Percentiles rank a stretch among this genome's conserved stretches.
These are phyloP conservation scores for Thymelicus acteon DNA, from an alignment of 2,888 invertebrate genomes.

Conservation along the genomic window DNA sequence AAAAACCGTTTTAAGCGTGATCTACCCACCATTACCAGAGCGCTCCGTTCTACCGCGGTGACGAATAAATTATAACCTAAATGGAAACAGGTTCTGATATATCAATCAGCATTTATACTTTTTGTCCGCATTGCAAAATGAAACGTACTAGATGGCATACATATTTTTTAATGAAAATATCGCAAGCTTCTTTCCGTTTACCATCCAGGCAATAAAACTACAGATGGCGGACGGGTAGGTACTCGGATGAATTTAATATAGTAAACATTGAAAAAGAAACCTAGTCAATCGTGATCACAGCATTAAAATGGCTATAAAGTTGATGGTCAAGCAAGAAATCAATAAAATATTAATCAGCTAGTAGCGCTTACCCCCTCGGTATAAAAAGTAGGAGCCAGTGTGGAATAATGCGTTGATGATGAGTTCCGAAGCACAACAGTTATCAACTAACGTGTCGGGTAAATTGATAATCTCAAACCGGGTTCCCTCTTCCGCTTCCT, in stretches of 20 bases:
- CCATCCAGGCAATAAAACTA: background rate
- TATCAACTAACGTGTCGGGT: background rate
- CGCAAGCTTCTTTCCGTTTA: background rate
- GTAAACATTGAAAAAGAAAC: background rate
- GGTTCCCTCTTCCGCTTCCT: background rate
- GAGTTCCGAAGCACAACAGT: background rate
- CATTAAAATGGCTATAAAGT: background rate
- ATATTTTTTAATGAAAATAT: conserved; percentile 18
- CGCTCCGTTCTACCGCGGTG: conserved; percentile 4
- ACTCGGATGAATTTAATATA: background rate
- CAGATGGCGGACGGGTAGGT: background rate
- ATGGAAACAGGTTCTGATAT: conserved; percentile 23
- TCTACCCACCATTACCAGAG: background rate
- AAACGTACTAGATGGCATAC: conserved; percentile 14
- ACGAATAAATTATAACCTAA: conserved; percentile 24
- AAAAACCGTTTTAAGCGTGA: background rate
- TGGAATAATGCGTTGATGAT: background rate
- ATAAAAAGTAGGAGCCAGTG: background rate
- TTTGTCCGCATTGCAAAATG: conserved; percentile 16
- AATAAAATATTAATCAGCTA: background rate
- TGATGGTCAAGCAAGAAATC: background rate
- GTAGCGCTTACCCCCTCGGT: background rate
- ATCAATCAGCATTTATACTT: conserved; percentile 22
- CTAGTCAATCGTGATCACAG: background rate
- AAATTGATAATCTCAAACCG: conserved; percentile 3